Evolutionary conservation across 2,113 vertebrate genomes (phyloP).

Genomic region (Stegostoma tigrinum): DNA sequence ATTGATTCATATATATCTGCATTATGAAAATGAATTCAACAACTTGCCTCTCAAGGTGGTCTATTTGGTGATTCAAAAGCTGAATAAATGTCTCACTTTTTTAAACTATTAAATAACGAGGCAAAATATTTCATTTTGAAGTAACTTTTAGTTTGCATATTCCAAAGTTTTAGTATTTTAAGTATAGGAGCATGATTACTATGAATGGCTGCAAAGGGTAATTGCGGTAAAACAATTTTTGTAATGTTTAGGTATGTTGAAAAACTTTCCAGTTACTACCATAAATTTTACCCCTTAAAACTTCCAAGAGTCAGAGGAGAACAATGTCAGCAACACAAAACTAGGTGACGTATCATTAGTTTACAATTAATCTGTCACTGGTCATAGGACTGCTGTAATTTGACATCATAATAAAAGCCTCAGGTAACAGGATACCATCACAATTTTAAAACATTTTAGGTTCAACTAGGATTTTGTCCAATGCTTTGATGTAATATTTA

Average conservation of each 20-base stretch:
- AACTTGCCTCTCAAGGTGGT: not conserved
- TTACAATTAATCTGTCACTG: not conserved
- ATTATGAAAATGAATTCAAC: not conserved
- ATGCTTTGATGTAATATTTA: not conserved
- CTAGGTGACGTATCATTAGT: not conserved
- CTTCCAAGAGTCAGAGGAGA: not conserved
- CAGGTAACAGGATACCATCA: not conserved
- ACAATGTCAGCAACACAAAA: not conserved
- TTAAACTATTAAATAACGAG: not conserved
- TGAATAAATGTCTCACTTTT: not conserved
- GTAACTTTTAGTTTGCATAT: not conserved
- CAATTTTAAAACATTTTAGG: not conserved
- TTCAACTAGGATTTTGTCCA: not conserved
- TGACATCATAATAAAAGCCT: not conserved
- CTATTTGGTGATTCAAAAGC: conserved; percentile 2
- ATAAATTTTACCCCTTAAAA: not conserved
- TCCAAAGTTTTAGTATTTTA: not conserved
- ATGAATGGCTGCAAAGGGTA: not conserved
- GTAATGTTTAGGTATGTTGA: not conserved
- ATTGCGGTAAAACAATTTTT: not conserved
- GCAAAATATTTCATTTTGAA: not conserved
- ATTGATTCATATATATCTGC: not conserved
- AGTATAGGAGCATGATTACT: not conserved
- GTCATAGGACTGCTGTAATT: not conserved
- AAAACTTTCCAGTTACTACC: not conserved